Base-by-base conservation (phyloP, 2,888 invertebrate species). In the Monochamus alternatus region DNA sequence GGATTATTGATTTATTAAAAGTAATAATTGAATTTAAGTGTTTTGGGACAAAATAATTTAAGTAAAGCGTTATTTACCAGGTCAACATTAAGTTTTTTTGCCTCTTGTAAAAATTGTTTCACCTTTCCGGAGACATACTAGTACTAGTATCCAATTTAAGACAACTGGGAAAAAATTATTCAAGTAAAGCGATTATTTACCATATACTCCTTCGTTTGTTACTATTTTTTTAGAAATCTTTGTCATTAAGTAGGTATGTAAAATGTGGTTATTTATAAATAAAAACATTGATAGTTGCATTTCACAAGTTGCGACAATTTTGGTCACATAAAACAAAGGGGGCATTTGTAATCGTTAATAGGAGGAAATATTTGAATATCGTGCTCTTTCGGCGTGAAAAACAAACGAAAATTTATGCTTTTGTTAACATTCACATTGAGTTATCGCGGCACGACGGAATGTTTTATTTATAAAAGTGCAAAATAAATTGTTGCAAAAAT, bases 401-500 rank as follows among this genome's bases (percentile, higher is more conserved):
- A 14, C 2, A 22, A 30, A 64, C 8, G 30, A 22, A 66, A 51
- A 66, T 66, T 52, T 66, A 66, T 55, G 66, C 32, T 55, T 51
- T 55, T 52, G 66, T 51, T 66, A 66, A 66, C 52, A 66, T 66
- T 55, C 66, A 12, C 66, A 66, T 55, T 32, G 14, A 66, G 66
- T 66, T 66, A 66, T 66, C 66, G 32, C 51, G 52, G 52, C 52
- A 66, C 31, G 52, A 30, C 52, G 47, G 32, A 63, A 51, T 47
- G 69, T 55, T 43, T 69, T 69, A 62, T 63, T 62, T 71, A 51
- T 71, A 71, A 52, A 66, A 66, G 51, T 52, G 32, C 63, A n/a
- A 71, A 71, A 63, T 63, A 63, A 71, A 63, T 71, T 71, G 63
- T 71, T 69, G 64, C 43, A 65, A 73, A 73, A 73, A 65, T 73